A percentile compares a stretch with the other conserved stretches of the same genome.
phyloP scores from a whole-genome alignment of 2,888 invertebrate genomes.

The Muscina levida region DNA sequence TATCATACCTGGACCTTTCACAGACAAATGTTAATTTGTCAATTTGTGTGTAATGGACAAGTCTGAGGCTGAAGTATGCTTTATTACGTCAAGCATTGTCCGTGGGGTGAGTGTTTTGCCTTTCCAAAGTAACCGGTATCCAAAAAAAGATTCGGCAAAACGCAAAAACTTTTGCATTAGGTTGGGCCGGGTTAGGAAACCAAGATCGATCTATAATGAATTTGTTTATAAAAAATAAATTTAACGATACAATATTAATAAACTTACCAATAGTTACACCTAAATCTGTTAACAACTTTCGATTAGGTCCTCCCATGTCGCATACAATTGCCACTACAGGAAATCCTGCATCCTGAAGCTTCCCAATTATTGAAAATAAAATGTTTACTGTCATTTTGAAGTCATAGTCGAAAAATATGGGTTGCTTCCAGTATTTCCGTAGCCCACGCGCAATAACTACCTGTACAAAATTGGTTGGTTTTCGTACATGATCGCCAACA shows the following conservation, averaged over 20 bases:
- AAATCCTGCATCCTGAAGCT: too few species aligned
- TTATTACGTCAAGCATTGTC: too few species aligned
- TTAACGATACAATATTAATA: background rate
- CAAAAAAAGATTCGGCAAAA: constrained; percentile 65
- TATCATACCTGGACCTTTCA: background rate
- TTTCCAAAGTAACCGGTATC: constrained; percentile 56
- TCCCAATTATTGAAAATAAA: too few species aligned
- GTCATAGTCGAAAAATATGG: too few species aligned
- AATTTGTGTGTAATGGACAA: constrained; percentile 35
- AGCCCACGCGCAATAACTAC: too few species aligned
- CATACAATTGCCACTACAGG: too few species aligned
- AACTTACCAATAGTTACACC: constrained; percentile 34
- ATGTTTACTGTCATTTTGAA: too few species aligned
- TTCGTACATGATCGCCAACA: too few species aligned
- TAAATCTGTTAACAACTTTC: constrained; percentile 38
- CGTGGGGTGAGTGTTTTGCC: constrained; percentile 41
- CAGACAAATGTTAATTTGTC: constrained; percentile 32
- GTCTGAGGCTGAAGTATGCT: constrained; percentile 29
- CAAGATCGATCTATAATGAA: constrained; percentile 53
- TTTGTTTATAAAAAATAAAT: background rate
- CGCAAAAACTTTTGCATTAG: constrained; percentile 46
- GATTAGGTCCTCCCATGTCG: background rate
- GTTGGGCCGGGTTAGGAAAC: constrained; percentile 58
- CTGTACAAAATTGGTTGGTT: too few species aligned
- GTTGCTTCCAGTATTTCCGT: too few species aligned